phyloP scores from a whole-genome alignment of 2,888 invertebrate species.

The Norana najaformis region DNA sequence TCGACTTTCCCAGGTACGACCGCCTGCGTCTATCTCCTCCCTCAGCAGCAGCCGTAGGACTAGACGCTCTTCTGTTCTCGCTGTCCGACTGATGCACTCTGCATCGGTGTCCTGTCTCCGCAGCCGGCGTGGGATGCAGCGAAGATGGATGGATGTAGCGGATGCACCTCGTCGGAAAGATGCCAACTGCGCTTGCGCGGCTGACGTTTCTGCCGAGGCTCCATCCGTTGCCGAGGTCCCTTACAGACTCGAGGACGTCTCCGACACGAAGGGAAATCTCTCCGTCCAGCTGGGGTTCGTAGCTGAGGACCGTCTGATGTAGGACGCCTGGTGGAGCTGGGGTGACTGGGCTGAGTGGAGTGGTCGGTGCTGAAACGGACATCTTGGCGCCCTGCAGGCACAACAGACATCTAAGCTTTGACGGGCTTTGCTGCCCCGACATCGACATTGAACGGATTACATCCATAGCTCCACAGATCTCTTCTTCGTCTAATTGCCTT shows the following conservation, averaged over 20 bases:
- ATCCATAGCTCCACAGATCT: background rate
- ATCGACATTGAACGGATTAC: background rate
- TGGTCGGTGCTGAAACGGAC: conserved; percentile 34
- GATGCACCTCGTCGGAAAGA: conserved; percentile 42
- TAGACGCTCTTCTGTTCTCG: no score
- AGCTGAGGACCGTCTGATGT: conserved; percentile 37
- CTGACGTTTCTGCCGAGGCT: conserved; percentile 43
- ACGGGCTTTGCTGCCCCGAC: background rate
- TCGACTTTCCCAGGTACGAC: background rate
- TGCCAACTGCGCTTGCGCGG: conserved; percentile 38
- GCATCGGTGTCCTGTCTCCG: background rate
- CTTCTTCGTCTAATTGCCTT: background rate
- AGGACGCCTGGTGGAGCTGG: conserved; percentile 24
- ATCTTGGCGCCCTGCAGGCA: conserved; percentile 33
- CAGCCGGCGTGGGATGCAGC: background rate
- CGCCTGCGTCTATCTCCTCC: background rate
- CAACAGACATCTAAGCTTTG: background rate
- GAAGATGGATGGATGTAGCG: conserved; percentile 8
- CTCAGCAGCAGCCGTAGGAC: background rate
- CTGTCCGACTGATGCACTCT: background rate
- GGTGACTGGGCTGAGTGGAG: conserved; percentile 32
- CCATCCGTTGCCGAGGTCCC: conserved; percentile 46
- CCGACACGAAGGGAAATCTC: conserved; percentile 42
- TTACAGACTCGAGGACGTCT: conserved; percentile 41
- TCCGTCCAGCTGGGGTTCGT: conserved; percentile 42